Percentiles rank a stretch among this genome's conserved stretches.
Conservation (phyloP, 2,888 invertebrate genomes). For the Trichopoda pennipes region DNA sequence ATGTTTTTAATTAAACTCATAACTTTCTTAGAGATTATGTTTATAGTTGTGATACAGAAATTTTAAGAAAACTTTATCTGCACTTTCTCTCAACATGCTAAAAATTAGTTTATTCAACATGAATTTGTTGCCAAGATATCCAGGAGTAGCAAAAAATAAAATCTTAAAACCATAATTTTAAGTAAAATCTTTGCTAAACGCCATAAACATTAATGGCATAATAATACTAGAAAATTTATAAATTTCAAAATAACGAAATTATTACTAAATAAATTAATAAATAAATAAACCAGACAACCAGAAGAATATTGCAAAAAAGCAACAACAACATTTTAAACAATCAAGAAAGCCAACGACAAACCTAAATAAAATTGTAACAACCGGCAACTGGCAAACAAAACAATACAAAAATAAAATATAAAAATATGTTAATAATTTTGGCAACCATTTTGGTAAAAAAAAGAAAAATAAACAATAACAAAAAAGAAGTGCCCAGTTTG, state of each 20-base stretch:
- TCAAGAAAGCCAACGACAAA: background rate
- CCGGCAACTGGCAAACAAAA: slow-evolving; percentile 40
- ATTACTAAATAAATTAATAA: slow-evolving; percentile 49
- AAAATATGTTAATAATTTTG: slow-evolving; percentile 69
- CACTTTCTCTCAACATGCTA: too few relatives aligned
- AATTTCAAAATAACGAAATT: slow-evolving; percentile 52
- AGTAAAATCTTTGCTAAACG: slow-evolving; percentile 7
- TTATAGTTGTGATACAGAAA: too few relatives aligned
- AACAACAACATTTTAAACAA: slow-evolving; percentile 2
- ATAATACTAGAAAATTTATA: slow-evolving; percentile 52
- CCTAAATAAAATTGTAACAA: slow-evolving; percentile 46
- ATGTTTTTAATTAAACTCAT: too few relatives aligned
- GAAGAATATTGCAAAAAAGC: slow-evolving; percentile 13
- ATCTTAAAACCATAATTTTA: too few relatives aligned
- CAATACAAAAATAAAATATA: slow-evolving; percentile 25
- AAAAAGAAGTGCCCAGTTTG: slow-evolving; percentile 43
- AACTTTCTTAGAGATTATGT: too few relatives aligned
- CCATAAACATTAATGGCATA: slow-evolving; percentile 31
- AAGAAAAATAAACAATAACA: background rate
- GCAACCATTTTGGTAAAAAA: slow-evolving; percentile 51
- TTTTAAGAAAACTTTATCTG: too few relatives aligned
- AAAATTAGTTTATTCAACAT: too few relatives aligned
- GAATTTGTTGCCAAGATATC: slow-evolving; percentile 38
- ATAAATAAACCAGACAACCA: slow-evolving; percentile 54
- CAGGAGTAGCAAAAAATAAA: slow-evolving; percentile 3